Evolutionary conservation across 2,888 invertebrate genomes (phyloP).

Genomic region (Blera fallax): DNA sequence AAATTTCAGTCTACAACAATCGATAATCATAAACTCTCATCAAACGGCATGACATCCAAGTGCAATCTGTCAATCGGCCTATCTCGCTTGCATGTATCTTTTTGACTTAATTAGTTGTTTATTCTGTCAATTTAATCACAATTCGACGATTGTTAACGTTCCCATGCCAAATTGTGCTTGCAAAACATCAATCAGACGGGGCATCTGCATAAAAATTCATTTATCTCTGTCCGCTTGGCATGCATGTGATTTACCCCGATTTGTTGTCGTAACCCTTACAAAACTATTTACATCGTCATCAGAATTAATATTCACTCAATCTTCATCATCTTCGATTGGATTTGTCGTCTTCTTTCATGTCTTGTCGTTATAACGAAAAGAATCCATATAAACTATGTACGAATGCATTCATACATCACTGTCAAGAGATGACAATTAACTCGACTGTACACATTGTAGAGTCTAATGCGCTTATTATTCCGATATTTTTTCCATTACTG

Average conservation of each 20-base stretch:
- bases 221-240: slow-evolving; percentile 14
- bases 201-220: slow-evolving; percentile 34
- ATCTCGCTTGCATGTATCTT: slow-evolving; percentile 28
- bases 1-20: background rate
- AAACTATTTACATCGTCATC: slow-evolving; percentile 24
- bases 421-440: slow-evolving; percentile 62
- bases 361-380: background rate
- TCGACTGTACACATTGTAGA: slow-evolving; percentile 37
- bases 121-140: slow-evolving; percentile 35
- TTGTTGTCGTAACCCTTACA: slow-evolving; percentile 8
- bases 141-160: slow-evolving; percentile 42
- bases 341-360: slow-evolving; percentile 10
- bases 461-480: slow-evolving; percentile 55
- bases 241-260: background rate
- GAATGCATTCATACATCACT: slow-evolving; percentile 69
- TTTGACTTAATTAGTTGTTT: slow-evolving; percentile 60
- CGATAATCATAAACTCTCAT: slow-evolving; percentile 17
- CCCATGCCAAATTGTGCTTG: slow-evolving; percentile 42
- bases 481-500: slow-evolving; percentile 13
- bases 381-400: background rate
- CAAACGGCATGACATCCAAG: slow-evolving; percentile 2
- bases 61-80: slow-evolving; percentile 54
- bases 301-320: slow-evolving; percentile 68
- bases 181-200: slow-evolving; percentile 61
- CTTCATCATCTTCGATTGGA: slow-evolving; percentile 55